These are phyloP conservation scores for Acheta domesticus DNA, from an alignment of 2,888 invertebrate genomes.

Conservation along the genomic window DNA sequence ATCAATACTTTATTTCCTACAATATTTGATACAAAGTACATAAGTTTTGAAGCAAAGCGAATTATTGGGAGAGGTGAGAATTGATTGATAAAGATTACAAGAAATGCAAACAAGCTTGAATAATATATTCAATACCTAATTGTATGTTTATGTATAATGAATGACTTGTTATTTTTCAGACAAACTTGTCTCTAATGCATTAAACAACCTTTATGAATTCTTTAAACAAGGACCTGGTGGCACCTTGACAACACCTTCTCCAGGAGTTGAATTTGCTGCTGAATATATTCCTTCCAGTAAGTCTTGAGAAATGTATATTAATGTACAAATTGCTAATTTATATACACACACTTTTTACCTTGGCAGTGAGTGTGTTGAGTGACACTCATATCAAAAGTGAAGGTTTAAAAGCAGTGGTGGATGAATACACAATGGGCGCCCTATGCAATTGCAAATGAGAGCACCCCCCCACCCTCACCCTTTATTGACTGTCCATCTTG, in stretches of 20 bases:
- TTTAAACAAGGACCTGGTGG: constrained; percentile 54
- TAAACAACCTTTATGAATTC: constrained; percentile 59
- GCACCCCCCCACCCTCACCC: no score
- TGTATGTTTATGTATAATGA: no score
- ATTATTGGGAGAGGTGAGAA: constrained; percentile 46
- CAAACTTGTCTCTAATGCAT: constrained; percentile 53
- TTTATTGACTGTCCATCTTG: no score
- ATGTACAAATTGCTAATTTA: no score
- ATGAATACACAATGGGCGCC: no score
- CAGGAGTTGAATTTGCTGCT: constrained; percentile 44
- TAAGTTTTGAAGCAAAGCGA: constrained; percentile 55
- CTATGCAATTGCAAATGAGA: no score
- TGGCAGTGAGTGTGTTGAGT: no score
- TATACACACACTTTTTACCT: no score
- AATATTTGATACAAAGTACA: constrained; percentile 71
- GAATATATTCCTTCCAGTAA: not conserved
- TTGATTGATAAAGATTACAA: constrained; percentile 42
- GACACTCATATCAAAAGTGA: no score
- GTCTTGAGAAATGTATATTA: not conserved
- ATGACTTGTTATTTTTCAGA: constrained; percentile 42
- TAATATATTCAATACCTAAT: no score
- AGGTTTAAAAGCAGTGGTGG: no score
- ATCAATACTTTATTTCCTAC: constrained; percentile 61
- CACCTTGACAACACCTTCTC: constrained; percentile 46
- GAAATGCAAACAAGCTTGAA: no score